Base-by-base conservation (phyloP, 2,888 invertebrate genomes). In the Resseliella maxima region DNA sequence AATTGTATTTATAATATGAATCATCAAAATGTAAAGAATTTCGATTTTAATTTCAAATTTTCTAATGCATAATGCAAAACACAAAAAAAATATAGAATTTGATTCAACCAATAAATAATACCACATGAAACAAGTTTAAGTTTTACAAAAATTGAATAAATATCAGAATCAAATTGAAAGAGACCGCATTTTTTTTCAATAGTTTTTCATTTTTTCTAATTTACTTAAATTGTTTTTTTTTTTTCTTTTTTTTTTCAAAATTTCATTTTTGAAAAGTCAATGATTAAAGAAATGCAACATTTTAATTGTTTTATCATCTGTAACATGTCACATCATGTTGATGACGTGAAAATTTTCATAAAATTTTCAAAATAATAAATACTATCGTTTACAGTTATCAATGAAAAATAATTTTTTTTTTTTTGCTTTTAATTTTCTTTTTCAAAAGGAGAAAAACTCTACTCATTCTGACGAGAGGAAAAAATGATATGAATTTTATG, bases 351-450 rank as follows among this genome's bases (percentile, higher is more conserved):
- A 41, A 24, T 6, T 6, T 59, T 6, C 15, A 2, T 50, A n/a
- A 24, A 24, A 24, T 59, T 59, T 24, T 24, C 24, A 59, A 59
- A 59, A 59, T 59, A 59, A 59, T 59, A 59, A 59, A 59, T 59
- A 59, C 59, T 59, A 24, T 50, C 46, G 46, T 50, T 50, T 18
- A 50, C 18, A 41, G 12, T 41, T 41, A 12, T 41, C 41, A 18
- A 50, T 50, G 46, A 50, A 15, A 50, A 50, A 18, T 41, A 8
- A 41, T 12, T 41, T 12, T 41, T n/a, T n/a, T n/a, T n/a, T n/a
- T n/a, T n/a, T n/a, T n/a, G n/a, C n/a, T n/a, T n/a, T n/a, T n/a
- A n/a, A n/a, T n/a, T n/a, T n/a, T n/a, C n/a, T n/a, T n/a, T n/a
- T n/a, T n/a, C n/a, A n/a, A n/a, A n/a, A n/a, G n/a, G n/a, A n/a